Conservation (phyloP, 2,797 vertebrate species). For the Odontamblyopus lacepedii region DNA sequence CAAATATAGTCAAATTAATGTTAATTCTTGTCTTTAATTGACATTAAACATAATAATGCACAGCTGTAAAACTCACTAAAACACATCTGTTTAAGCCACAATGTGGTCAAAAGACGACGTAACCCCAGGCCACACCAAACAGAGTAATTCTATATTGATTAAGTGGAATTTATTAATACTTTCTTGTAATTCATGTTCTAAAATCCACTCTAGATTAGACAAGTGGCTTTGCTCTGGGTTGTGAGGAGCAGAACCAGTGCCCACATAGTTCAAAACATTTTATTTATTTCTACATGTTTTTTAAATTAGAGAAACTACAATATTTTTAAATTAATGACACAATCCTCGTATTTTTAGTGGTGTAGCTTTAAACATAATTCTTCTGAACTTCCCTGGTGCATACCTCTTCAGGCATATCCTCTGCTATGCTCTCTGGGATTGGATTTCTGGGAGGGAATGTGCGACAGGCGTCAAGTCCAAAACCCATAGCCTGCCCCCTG, state of each 20-base stretch:
- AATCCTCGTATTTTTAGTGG: not conserved
- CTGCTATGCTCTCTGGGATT: conserved; percentile 91
- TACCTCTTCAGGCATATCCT: conserved; percentile 92
- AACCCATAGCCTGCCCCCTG: conserved; percentile 51
- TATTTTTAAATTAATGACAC: not conserved
- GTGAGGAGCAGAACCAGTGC: too few relatives aligned
- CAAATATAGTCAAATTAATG: not conserved
- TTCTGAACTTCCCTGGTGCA: not conserved
- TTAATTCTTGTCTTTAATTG: not conserved
- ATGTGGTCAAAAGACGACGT: too few relatives aligned
- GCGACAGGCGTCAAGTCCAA: conserved; percentile 73
- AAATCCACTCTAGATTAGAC: too few relatives aligned
- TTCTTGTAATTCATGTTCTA: too few relatives aligned
- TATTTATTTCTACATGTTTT: too few relatives aligned
- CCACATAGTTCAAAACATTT: too few relatives aligned
- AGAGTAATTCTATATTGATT: too few relatives aligned
- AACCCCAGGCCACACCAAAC: too few relatives aligned
- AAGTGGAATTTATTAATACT: too few relatives aligned
- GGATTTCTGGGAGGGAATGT: conserved; percentile 89
- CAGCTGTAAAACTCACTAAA: not conserved
- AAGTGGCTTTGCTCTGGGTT: too few relatives aligned
- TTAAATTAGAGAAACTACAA: not conserved
- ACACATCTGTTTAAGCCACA: too few relatives aligned
- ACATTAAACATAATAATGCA: not conserved
- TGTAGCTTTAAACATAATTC: not conserved